These are phyloP conservation scores for Cyclophora albipunctata DNA, from an alignment of 2,888 invertebrate species.

Conservation along the genomic window DNA sequence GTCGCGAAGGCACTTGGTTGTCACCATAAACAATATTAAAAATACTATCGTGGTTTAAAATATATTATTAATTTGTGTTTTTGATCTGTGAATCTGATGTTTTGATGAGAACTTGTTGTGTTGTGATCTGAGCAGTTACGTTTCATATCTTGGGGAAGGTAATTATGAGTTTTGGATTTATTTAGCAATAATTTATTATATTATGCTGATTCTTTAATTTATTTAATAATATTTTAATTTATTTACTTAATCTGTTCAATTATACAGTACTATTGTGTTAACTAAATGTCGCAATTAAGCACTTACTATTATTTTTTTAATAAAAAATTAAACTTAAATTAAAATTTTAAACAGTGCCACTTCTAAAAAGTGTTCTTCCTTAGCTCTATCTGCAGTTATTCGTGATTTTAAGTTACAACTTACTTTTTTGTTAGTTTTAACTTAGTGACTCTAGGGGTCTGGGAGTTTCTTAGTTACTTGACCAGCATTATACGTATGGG, in stretches of 20 bases:
- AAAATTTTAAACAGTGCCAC: too few relatives aligned
- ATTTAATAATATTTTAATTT: not conserved
- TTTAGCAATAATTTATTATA: constrained; percentile 4
- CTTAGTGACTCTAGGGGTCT: too few relatives aligned
- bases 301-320: too few relatives aligned
- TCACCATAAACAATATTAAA: constrained; percentile 38
- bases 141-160: constrained; percentile 25
- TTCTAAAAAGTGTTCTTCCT: too few relatives aligned
- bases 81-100: constrained; percentile 32
- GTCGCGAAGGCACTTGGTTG: constrained; percentile 46
- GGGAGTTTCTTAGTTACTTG: too few relatives aligned
- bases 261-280: not conserved
- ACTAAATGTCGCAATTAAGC: too few relatives aligned
- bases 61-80: constrained; percentile 21
- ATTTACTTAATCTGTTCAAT: not conserved
- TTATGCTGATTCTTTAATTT: not conserved
- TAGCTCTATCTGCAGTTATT: too few relatives aligned
- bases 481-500: too few relatives aligned
- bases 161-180: constrained; percentile 7
- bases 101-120: constrained; percentile 30
- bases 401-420: too few relatives aligned
- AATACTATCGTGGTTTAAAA: constrained; percentile 28
- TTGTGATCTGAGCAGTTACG: constrained; percentile 32
- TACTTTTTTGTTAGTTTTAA: too few relatives aligned
- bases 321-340: too few relatives aligned